Evolutionary conservation across 2,888 invertebrate species (phyloP).

Genomic region (Cantharis rufa): DNA sequence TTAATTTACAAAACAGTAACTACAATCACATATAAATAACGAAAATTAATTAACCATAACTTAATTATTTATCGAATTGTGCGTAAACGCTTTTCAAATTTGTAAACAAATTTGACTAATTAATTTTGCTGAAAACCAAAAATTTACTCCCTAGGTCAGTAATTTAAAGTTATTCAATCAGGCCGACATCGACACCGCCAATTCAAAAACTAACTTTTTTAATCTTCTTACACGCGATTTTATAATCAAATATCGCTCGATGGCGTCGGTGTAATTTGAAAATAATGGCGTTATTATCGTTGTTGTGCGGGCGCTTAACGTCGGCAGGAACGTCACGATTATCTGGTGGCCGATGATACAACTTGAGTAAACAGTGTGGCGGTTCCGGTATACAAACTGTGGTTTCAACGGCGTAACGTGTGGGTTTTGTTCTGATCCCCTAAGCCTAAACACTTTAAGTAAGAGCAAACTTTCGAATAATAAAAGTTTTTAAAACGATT

Average conservation of each 20-base stretch:
- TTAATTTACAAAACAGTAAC: not conserved
- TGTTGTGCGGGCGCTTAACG: slow-evolving; percentile 39
- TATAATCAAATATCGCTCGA: slow-evolving; percentile 2
- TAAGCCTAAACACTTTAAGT: not conserved
- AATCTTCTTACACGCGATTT: not conserved
- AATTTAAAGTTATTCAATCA: no score
- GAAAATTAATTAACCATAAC: not conserved
- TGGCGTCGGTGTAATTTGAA: slow-evolving; percentile 39
- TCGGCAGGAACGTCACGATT: slow-evolving; percentile 38
- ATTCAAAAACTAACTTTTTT: not conserved
- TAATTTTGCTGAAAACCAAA: not conserved
- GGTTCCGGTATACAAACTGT: slow-evolving; percentile 21
- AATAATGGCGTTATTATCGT: slow-evolving; percentile 44
- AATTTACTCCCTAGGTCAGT: not conserved
- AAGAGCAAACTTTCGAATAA: not conserved
- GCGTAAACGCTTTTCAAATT: not conserved
- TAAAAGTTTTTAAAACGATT: not conserved
- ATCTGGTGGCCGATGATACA: slow-evolving; percentile 44
- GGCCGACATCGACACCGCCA: no score
- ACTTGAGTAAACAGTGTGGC: slow-evolving; percentile 39
- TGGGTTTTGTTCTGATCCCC: slow-evolving; percentile 5
- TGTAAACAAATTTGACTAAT: not conserved
- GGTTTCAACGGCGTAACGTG: slow-evolving; percentile 23
- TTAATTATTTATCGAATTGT: not conserved
- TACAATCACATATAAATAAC: not conserved